Conservation (phyloP, 2,888 invertebrate genomes). For the Brachyopa scutellaris region DNA sequence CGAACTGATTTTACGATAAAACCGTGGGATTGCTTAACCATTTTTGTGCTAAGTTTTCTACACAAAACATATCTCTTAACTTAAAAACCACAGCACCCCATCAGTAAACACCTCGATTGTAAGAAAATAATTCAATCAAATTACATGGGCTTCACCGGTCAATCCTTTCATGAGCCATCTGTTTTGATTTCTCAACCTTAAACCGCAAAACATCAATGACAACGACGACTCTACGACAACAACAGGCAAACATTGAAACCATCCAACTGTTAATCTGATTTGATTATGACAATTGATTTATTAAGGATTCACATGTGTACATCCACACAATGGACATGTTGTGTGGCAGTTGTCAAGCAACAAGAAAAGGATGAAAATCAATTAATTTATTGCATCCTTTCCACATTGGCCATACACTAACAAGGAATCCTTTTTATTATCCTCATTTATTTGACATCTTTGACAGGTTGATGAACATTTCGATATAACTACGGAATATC, state of each 20-base stretch:
- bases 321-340: conserved; percentile 39
- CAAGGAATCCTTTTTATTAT: conserved; percentile 25
- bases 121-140: conserved; percentile 53
- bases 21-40: no score
- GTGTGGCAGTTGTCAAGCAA: conserved; percentile 41
- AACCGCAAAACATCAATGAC: conserved; percentile 62
- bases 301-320: conserved; percentile 60
- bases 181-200: conserved; percentile 37
- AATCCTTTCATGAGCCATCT: conserved; percentile 52
- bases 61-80: no score
- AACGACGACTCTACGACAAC: neutral
- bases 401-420: neutral
- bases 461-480: conserved; percentile 67
- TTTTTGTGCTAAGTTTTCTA: no score
- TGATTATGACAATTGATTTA: conserved; percentile 72
- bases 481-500: conserved; percentile 38
- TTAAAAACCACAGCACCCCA: no score
- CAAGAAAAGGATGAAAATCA: conserved; percentile 59
- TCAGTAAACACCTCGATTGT: neutral
- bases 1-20: no score
- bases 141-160: conserved; percentile 60
- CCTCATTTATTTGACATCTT: conserved; percentile 55
- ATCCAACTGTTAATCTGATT: conserved; percentile 70
- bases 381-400: conserved; percentile 67
- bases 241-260: conserved; percentile 41